Base-by-base conservation (phyloP, 2,888 invertebrate species). In the Himalopsyche tibetana region DNA sequence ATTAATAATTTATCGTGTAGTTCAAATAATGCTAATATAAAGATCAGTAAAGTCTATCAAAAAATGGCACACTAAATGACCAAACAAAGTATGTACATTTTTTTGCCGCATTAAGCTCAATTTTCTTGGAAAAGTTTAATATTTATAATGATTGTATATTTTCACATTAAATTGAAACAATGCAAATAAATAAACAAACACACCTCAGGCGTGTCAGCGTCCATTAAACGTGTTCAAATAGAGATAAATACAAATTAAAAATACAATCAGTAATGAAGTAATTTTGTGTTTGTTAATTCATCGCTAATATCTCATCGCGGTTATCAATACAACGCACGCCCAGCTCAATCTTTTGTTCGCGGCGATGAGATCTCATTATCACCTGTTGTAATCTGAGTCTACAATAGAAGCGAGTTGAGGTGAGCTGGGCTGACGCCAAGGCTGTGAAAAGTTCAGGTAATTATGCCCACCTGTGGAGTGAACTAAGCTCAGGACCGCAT, bases 371-470 rank as follows among this genome's bases (percentile, higher is more conserved):
- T 63, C 63, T 74, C 36, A 74, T 74, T 74, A 74, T 74, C 74
- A 38, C 74, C 38, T 74, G 15, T 28, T 38, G 12, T 74, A 36
- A 74, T 74, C 74, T 38, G 36, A 15, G 74, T 74, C 74, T 74
- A 74, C 74, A 74, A 74, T 74, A 19, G 74, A 28, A 4, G 12
- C 74, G 12, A 74, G 28, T 74, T 12, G 15, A 74, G 36, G 74
- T 15, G 74, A 74, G 38, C 12, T 74, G 74, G 36, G 74, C 36
- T 74, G 74, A 74, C 38, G 74, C 74, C 74, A 74, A 74, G 74
- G 74, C 74, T 74, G 74, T 15, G 6, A 38, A 74, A 38, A 74
- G 19, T 69, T 69, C 69, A 28, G 11, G 74, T 36, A 74, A 74
- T 74, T 38, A 74, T 74, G 74, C 36, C 28, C 36, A 74, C 74